These are phyloP conservation scores for Elephantulus edwardii DNA, from an alignment of 2,113 vertebrate genomes.

Conservation along the genomic window DNA sequence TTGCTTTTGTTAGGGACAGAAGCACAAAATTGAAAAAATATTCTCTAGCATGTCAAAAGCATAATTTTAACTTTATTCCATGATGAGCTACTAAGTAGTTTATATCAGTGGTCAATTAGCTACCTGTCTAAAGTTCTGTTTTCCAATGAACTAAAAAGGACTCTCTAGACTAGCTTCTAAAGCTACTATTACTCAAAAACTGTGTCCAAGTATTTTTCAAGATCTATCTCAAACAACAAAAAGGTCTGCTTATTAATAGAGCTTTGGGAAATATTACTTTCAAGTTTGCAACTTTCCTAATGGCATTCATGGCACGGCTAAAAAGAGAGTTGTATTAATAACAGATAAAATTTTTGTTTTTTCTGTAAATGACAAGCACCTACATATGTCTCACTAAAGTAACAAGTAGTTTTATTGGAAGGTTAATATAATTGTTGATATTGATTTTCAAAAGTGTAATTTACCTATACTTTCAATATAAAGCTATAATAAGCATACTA, in stretches of 20 bases:
- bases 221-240: not conserved
- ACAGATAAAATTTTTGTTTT: not conserved
- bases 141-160: not conserved
- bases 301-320: not conserved
- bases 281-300: not conserved
- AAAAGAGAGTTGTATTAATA: not conserved
- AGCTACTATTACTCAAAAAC: not conserved
- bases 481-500: not conserved
- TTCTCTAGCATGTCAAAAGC: no score
- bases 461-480: not conserved
- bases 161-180: slow-evolving; percentile 6
- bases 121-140: not conserved
- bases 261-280: not conserved
- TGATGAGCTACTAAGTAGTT: not conserved
- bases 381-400: not conserved
- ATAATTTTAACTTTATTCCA: not conserved
- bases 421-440: slow-evolving; percentile 25
- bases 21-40: no score
- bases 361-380: not conserved
- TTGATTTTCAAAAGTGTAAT: not conserved
- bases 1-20: no score
- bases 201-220: not conserved
- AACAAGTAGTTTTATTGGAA: not conserved
- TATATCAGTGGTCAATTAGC: not conserved
- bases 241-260: not conserved